Conservation (phyloP, 2,797 vertebrate species). For the Micrastur ruficollis region DNA sequence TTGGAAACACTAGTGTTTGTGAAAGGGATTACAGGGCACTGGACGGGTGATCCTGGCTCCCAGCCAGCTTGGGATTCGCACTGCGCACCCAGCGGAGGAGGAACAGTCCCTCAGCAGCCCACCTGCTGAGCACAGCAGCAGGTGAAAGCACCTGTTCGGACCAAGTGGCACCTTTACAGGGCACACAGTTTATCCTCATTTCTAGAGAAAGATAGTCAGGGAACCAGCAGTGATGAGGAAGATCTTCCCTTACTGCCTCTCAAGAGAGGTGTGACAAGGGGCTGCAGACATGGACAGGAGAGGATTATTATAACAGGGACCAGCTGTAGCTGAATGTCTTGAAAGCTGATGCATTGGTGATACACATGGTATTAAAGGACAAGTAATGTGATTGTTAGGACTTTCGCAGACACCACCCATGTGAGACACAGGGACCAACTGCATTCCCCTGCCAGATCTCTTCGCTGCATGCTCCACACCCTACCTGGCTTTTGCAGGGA, state of each 20-base stretch:
- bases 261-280: not conserved
- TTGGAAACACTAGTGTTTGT: not conserved
- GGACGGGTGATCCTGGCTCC: not conserved
- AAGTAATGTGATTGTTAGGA: not conserved
- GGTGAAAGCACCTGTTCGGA: not conserved
- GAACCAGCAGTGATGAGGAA: not conserved
- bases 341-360: not conserved
- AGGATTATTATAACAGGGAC: not conserved
- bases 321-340: not conserved
- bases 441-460: not conserved
- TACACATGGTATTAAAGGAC: not conserved
- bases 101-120: not conserved
- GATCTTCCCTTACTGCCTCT: not conserved
- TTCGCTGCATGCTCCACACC: not conserved
- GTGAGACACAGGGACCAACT: not conserved
- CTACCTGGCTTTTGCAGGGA: not conserved
- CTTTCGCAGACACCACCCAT: not conserved
- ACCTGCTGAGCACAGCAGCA: not conserved
- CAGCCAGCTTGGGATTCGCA: not conserved
- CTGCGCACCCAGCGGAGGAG: not conserved
- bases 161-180: not conserved
- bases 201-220: not conserved
- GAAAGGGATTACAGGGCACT: not conserved
- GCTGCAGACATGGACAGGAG: not conserved
- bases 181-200: not conserved